Conservation (phyloP, 1,140 invertebrate species). For the Temnothorax nylanderi region DNA sequence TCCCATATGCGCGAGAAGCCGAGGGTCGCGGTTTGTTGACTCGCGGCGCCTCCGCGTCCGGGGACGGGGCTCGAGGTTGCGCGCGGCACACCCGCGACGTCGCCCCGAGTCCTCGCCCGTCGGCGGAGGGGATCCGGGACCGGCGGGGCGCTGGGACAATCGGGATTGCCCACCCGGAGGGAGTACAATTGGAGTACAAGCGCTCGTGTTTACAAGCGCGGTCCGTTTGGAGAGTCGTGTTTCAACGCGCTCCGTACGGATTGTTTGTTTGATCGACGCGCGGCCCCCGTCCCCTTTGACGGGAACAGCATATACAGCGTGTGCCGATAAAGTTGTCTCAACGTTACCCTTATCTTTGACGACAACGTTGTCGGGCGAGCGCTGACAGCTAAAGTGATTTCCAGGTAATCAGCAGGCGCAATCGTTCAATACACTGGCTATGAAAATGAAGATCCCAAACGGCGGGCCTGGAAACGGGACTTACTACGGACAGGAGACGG, state of each 20-base stretch:
- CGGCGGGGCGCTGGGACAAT: too few relatives aligned
- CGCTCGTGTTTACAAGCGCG: too few relatives aligned
- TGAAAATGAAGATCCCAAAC: conserved; percentile 87
- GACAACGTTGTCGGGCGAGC: too few relatives aligned
- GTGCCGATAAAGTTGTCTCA: background rate
- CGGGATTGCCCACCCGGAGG: too few relatives aligned
- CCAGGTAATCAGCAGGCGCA: conserved; percentile 26
- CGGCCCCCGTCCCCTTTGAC: too few relatives aligned
- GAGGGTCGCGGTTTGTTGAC: conserved; percentile 56
- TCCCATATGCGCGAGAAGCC: conserved; percentile 64
- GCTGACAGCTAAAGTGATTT: background rate
- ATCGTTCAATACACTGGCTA: conserved; percentile 75
- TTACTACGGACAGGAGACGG: conserved; percentile 86
- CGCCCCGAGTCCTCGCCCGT: background rate
- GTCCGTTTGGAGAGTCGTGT: too few relatives aligned
- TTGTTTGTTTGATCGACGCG: too few relatives aligned
- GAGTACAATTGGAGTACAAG: too few relatives aligned
- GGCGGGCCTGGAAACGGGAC: conserved; percentile 84
- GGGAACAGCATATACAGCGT: too few relatives aligned
- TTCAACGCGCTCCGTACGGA: too few relatives aligned
- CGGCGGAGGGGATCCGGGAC: too few relatives aligned
- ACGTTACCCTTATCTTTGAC: background rate
- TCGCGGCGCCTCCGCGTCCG: background rate
- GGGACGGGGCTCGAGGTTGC: background rate
- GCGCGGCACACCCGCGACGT: background rate